A percentile compares a stretch with the other conserved stretches of the same genome.
These are phyloP conservation scores for Vanessa atalanta DNA, from an alignment of 1,140 invertebrate genomes.

Conservation along the genomic window DNA sequence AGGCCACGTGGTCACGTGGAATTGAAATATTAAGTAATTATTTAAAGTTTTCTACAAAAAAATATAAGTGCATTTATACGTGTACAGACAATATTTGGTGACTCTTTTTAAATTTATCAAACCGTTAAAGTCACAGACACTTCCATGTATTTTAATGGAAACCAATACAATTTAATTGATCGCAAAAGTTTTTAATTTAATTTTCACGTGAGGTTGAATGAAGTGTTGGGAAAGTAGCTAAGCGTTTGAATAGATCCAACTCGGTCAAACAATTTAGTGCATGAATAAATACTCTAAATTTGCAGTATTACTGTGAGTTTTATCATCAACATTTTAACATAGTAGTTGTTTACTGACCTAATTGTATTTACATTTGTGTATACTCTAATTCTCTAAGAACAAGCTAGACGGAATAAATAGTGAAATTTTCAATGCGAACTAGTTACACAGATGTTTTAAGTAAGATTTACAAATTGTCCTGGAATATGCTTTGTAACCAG, in stretches of 20 bases:
- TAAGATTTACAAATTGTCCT: too few relatives aligned
- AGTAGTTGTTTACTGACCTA: background rate
- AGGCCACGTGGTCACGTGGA: too few relatives aligned
- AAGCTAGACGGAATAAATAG: too few relatives aligned
- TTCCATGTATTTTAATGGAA: background rate
- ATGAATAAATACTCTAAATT: conserved; percentile 10
- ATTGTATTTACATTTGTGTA: background rate
- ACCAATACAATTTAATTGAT: conserved; percentile 11
- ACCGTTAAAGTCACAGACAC: too few relatives aligned
- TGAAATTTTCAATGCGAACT: too few relatives aligned
- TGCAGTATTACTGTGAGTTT: conserved; percentile 7
- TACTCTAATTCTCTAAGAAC: background rate
- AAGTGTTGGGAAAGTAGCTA: conserved; percentile 5
- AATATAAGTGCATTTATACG: too few relatives aligned
- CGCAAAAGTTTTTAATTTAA: conserved; percentile 6
- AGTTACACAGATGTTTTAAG: too few relatives aligned
- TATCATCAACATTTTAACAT: background rate
- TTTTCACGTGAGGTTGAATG: conserved; percentile 4
- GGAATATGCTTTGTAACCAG: too few relatives aligned
- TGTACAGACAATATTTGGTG: too few relatives aligned
- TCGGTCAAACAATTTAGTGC: conserved; percentile 5
- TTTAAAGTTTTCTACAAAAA: too few relatives aligned
- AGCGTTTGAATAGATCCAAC: conserved; percentile 1
- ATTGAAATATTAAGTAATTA: too few relatives aligned
- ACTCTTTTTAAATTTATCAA: too few relatives aligned